Conservation (phyloP, 2,113 vertebrate species). For the Leucosticte australis region DNA sequence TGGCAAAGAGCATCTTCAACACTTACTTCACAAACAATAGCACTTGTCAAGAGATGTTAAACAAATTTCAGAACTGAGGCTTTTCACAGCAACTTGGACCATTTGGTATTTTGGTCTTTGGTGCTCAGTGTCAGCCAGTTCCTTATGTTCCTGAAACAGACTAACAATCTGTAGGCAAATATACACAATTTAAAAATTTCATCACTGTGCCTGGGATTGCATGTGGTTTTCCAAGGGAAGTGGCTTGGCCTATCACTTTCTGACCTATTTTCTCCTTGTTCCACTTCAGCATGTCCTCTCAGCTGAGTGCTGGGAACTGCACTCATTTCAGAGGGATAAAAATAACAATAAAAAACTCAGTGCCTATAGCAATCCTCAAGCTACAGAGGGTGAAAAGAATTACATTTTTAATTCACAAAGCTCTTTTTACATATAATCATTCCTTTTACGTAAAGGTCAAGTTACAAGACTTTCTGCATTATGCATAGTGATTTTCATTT, state of each 20-base stretch:
- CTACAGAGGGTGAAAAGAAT: constrained; percentile 29
- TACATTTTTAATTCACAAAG: constrained; percentile 45
- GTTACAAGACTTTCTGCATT: constrained; percentile 48
- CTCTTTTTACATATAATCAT: constrained; percentile 50
- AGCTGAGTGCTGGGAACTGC: background rate
- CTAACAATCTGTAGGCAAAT: background rate
- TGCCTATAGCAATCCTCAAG: constrained; percentile 44
- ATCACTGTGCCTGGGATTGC: background rate
- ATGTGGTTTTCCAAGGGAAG: background rate
- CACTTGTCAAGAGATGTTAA: background rate
- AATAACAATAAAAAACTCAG: constrained; percentile 54
- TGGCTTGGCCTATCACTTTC: background rate
- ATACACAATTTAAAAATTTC: background rate
- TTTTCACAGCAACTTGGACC: background rate
- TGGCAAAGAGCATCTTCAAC: background rate
- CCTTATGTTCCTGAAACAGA: background rate
- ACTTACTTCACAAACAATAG: background rate
- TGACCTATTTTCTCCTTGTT: background rate
- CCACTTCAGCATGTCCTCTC: background rate
- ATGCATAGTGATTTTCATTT: constrained; percentile 65
- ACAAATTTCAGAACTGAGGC: background rate
- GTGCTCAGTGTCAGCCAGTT: background rate
- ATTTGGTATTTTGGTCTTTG: background rate
- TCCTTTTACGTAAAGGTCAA: constrained; percentile 67
- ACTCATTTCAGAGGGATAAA: constrained; percentile 20